These are phyloP conservation scores for Panagrolaimus sp. DNA, from an alignment of 1,140 invertebrate genomes.

Conservation along the genomic window DNA sequence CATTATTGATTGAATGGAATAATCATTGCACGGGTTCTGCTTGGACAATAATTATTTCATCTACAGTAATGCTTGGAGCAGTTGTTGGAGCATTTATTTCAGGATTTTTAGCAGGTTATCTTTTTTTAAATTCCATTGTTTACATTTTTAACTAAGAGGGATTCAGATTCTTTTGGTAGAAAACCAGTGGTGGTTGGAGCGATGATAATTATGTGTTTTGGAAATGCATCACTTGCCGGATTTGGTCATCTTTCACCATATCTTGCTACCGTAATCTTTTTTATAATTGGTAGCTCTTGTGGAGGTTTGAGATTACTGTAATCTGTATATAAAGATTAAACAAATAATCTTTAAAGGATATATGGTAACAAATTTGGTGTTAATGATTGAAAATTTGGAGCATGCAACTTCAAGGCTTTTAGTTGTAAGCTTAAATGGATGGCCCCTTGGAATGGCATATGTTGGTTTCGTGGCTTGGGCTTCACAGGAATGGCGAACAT, in stretches of 20 bases:
- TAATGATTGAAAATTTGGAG: conserved; percentile 50
- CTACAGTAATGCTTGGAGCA: conserved; percentile 50
- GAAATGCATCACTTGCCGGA: conserved; percentile 33
- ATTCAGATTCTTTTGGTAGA: conserved; percentile 52
- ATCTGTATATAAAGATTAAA: not conserved
- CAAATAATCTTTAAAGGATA: conserved; percentile 20
- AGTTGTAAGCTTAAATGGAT: conserved; percentile 55
- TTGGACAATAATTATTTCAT: conserved; percentile 31
- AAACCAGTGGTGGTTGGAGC: conserved; percentile 52
- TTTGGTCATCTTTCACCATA: conserved; percentile 15
- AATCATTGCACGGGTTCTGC: conserved; percentile 35
- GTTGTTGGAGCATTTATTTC: conserved; percentile 50
- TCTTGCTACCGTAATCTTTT: conserved; percentile 32
- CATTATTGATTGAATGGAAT: conserved; percentile 48
- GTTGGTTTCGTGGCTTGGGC: conserved; percentile 41
- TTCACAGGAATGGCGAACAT: conserved; percentile 40
- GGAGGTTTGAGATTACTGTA: not conserved
- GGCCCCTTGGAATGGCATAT: conserved; percentile 55
- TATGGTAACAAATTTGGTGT: conserved; percentile 55
- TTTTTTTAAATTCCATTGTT: too few relatives aligned
- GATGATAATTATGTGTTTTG: conserved; percentile 34
- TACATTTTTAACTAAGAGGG: too few relatives aligned
- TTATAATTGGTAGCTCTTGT: conserved; percentile 36
- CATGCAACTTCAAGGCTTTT: conserved; percentile 41
- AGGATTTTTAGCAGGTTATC: conserved; percentile 52